These are phyloP conservation scores for Cygnus olor DNA, from an alignment of 2,797 vertebrate genomes.

Conservation along the genomic window DNA sequence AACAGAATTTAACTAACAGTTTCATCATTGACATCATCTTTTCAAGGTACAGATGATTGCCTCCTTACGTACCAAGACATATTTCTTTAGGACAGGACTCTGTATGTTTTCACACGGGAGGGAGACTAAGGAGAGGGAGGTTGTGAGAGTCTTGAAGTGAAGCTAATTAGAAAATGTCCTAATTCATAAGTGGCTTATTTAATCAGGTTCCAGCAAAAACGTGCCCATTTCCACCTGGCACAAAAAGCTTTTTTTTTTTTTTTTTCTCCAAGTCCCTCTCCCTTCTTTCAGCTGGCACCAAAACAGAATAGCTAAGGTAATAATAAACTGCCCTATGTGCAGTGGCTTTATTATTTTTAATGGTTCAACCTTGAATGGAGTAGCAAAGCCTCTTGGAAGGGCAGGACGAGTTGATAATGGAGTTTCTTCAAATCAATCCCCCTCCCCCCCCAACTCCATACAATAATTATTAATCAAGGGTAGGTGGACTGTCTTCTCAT, in stretches of 20 bases:
- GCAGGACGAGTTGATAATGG: background rate
- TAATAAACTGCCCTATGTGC: background rate
- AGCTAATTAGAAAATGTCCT: constrained; percentile 47
- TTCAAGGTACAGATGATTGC: constrained; percentile 75
- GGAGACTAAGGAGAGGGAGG: background rate
- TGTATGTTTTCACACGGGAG: constrained; percentile 2
- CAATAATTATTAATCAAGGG: background rate
- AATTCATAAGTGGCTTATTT: background rate
- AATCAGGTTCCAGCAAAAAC: constrained; percentile 4
- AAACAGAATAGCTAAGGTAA: background rate
- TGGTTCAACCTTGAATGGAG: constrained; percentile 20
- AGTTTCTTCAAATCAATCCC: background rate
- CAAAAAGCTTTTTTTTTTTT: background rate
- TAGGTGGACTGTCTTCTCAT: background rate
- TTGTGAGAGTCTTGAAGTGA: background rate
- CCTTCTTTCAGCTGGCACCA: background rate
- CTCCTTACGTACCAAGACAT: constrained; percentile 64
- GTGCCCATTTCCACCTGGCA: background rate
- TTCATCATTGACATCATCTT: constrained; percentile 74
- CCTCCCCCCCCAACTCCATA: background rate
- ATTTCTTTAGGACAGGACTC: constrained; percentile 70
- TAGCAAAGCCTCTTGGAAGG: background rate
- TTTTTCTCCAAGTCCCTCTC: background rate
- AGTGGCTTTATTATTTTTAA: constrained; percentile 24
- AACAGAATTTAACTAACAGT: constrained; percentile 74